A percentile compares a stretch with the other conserved stretches of the same genome.
Evolutionary conservation across 2,797 vertebrate genomes (phyloP).

Genomic region (Lerista edwardsae): DNA sequence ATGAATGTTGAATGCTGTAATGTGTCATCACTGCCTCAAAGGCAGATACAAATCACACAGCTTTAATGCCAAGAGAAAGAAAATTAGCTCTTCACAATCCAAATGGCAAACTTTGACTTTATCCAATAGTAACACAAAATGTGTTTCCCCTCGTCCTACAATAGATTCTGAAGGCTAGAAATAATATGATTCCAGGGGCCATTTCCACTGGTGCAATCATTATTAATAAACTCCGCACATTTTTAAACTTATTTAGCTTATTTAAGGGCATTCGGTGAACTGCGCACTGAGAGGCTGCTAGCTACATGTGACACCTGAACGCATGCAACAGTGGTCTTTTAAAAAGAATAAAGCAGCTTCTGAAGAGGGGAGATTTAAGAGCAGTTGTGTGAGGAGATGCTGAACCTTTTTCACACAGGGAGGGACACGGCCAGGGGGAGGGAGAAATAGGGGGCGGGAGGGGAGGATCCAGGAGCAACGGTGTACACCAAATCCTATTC

Average conservation of each 20-base stretch:
- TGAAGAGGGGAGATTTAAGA: too few relatives aligned
- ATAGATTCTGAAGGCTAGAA: constrained; percentile 34
- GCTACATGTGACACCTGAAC: too few relatives aligned
- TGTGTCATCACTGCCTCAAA: constrained; percentile 29
- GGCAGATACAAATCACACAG: constrained; percentile 36
- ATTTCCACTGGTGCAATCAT: constrained; percentile 18
- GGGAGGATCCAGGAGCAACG: background rate
- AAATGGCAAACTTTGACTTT: constrained; percentile 44
- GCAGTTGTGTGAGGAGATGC: background rate
- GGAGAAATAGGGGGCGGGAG: too few relatives aligned
- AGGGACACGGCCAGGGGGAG: too few relatives aligned
- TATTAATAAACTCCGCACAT: constrained; percentile 25
- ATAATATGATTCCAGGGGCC: background rate
- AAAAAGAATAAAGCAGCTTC: background rate
- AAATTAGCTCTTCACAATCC: constrained; percentile 14
- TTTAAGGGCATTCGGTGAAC: constrained; percentile 40
- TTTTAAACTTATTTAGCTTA: background rate
- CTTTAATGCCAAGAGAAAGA: constrained; percentile 33
- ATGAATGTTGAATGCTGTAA: constrained; percentile 36
- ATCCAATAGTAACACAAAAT: constrained; percentile 3
- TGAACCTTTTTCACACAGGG: background rate
- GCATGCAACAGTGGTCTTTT: too few relatives aligned
- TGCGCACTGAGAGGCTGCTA: background rate
- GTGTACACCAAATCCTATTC: background rate
- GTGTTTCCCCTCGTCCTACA: constrained; percentile 31